A percentile compares a stretch with the other conserved stretches of the same genome.
Conservation (phyloP, 2,113 vertebrate species). For the Parus major region DNA sequence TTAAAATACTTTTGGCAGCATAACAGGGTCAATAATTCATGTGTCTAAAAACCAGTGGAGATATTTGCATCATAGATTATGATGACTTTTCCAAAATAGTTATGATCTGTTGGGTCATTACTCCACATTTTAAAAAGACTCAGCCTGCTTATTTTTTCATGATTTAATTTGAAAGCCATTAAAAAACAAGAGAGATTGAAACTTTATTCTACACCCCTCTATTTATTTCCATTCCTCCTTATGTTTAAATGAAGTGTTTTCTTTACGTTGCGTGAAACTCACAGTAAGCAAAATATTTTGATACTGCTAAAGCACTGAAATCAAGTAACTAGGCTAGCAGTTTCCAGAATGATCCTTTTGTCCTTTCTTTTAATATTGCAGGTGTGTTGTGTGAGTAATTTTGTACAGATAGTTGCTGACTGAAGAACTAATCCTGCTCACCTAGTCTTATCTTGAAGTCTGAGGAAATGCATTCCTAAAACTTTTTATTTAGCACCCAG, state of each 20-base stretch:
- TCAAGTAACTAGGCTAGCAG: neutral
- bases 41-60: neutral
- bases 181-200: neutral
- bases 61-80: neutral
- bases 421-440: neutral
- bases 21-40: neutral
- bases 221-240: neutral
- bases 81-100: conserved; percentile 10
- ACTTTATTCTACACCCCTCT: neutral
- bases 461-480: neutral
- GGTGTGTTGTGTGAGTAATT: neutral
- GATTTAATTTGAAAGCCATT: neutral
- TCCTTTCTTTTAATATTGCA: neutral
- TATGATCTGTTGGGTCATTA: neutral
- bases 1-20: neutral
- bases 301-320: neutral
- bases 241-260: neutral
- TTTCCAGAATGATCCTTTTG: neutral
- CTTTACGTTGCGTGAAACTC: neutral
- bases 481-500: neutral
- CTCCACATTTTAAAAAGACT: neutral
- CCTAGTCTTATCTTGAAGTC: neutral
- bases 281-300: neutral
- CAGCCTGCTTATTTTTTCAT: neutral
- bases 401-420: neutral